Percentiles rank a stretch among this genome's conserved stretches.
Conservation (phyloP, 2,888 invertebrate genomes). For the Spicauda simplicius region DNA sequence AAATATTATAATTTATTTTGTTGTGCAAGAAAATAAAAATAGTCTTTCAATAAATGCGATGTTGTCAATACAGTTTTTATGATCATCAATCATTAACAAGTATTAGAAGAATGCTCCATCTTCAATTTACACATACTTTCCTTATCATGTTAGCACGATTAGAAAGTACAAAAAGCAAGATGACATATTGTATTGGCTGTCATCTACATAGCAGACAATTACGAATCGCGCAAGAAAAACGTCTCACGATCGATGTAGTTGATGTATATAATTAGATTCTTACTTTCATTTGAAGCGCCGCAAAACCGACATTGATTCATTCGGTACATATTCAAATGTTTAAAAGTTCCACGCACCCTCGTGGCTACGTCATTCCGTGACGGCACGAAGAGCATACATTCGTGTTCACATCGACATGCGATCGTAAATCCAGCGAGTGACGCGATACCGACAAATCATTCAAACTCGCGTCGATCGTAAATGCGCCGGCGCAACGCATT, state of each 20-base stretch:
- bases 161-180: not conserved
- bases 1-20: no score
- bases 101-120: no score
- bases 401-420: conserved; percentile 59
- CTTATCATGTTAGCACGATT: not conserved
- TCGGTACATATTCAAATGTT: conserved; percentile 33
- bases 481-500: conserved; percentile 71
- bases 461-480: conserved; percentile 73
- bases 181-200: not conserved
- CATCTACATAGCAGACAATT: conserved; percentile 2
- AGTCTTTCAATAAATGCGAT: no score
- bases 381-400: conserved; percentile 47
- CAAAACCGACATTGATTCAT: conserved; percentile 30
- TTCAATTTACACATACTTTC: no score
- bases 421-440: conserved; percentile 74
- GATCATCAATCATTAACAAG: no score
- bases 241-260: conserved; percentile 10
- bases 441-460: conserved; percentile 76
- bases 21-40: no score
- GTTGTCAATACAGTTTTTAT: no score
- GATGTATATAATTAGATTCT: conserved; percentile 22
- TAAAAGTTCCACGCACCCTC: conserved; percentile 35
- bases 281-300: conserved; percentile 31
- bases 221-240: not conserved
- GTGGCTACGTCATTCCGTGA: conserved; percentile 57